These are phyloP conservation scores for Papilio protenor DNA, from an alignment of 2,888 invertebrate species.

Conservation along the genomic window DNA sequence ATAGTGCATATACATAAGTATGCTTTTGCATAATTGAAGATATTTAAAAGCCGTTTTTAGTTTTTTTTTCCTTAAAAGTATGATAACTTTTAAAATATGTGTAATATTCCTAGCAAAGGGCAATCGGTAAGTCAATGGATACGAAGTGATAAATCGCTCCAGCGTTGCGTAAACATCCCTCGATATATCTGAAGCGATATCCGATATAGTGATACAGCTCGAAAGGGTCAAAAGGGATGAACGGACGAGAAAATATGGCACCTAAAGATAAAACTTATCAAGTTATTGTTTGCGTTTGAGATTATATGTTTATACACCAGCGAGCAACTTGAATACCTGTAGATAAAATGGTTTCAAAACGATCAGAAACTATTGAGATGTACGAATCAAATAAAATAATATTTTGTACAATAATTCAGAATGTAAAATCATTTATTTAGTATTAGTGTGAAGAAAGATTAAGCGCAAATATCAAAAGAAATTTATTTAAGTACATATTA, in stretches of 20 bases:
- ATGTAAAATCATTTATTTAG: neutral
- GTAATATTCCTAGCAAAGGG: neutral
- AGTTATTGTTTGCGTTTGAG: neutral
- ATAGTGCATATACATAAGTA: too few species aligned
- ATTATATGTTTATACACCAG: neutral
- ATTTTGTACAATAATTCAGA: neutral
- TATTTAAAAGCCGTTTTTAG: too few species aligned
- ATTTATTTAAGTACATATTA: neutral
- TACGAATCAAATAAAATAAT: neutral
- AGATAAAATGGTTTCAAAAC: neutral
- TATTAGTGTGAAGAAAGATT: neutral
- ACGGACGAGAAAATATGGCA: constrained; percentile 1
- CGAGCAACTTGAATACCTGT: neutral
- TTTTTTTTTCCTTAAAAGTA: neutral
- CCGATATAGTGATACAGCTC: neutral
- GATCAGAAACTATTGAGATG: neutral
- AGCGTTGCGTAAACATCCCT: constrained; percentile 8
- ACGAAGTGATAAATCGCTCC: constrained; percentile 5
- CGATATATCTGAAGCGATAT: constrained; percentile 10
- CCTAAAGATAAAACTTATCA: neutral
- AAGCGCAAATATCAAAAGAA: constrained; percentile 1
- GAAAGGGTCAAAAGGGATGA: constrained; percentile 17
- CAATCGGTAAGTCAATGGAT: constrained; percentile 17
- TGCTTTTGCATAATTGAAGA: too few species aligned
- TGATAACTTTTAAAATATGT: neutral